Evolutionary conservation across 2,888 invertebrate species (phyloP), one percentile per base, ranked within the genome.

Genomic region (Poecilus cupreus): DNA sequence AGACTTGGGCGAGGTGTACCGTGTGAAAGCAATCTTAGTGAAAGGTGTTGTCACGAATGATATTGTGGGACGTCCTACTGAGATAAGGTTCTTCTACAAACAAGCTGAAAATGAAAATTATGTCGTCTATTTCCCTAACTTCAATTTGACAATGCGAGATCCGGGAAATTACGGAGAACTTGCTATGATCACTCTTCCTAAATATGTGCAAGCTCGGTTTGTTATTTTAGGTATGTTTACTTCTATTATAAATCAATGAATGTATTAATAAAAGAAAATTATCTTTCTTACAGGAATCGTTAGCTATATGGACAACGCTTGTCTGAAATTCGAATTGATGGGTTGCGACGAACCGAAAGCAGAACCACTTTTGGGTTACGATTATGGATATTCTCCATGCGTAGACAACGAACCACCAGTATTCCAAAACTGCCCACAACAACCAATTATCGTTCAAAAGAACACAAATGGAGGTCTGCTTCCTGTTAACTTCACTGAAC

Each of bases 151-250:
- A 0, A 97, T 97, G 94, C 92, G 97, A 85, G 97, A 97, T 88
- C 97, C 97, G n/a, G 97, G 97, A 86, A 96, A 98, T 89, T 98
- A 98, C 87, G 98, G 98, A 78, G 98, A 98, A 90, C 90, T 98
- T 79, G 97, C 98, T 0, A 97, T 98, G 95, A 98, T 98, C 83
- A 97, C 97, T 0, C 88, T 98, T 76, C 97, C 98, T 0, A 96
- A 97, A 88, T 97, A 96, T 85, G 96, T 98, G 0, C 95, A 96
- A 89, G 98, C 98, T 0, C 92, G 98, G 86, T 98, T 97, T 88
- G 96, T 98, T 6, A 97, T 98, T 86, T 91, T 98, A 85, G 91
- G 88, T 87, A 84, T 84, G 84, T 84, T 13, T 5, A 4, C 8
- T 46, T 37, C 6, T 80, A 79, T 24, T 74, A 51, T 77, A 39